These are phyloP conservation scores for Morpho deidamia DNA, from an alignment of 2,888 invertebrate genomes.

Conservation along the genomic window DNA sequence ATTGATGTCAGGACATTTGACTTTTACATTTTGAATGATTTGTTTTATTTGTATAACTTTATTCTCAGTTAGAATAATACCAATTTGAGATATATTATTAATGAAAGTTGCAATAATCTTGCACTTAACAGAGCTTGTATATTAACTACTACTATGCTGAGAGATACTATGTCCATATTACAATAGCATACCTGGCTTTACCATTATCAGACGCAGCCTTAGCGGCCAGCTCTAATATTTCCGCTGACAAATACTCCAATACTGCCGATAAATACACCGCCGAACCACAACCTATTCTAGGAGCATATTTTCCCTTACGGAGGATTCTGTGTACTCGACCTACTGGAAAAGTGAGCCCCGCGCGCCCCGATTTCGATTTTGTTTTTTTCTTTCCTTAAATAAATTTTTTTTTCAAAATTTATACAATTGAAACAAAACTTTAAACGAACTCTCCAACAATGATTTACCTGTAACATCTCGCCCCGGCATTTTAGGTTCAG, in stretches of 20 bases:
- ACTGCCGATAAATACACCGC: constrained; percentile 79
- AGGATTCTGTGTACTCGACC: constrained; percentile 79
- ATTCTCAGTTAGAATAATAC: too few relatives aligned
- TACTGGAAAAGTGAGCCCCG: constrained; percentile 80
- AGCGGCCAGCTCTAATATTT: constrained; percentile 82
- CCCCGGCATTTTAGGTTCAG: background rate
- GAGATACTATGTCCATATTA: background rate
- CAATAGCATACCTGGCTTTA: constrained; percentile 69
- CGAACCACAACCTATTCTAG: constrained; percentile 75
- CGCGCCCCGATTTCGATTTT: constrained; percentile 72
- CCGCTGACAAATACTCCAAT: constrained; percentile 83
- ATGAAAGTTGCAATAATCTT: too few relatives aligned
- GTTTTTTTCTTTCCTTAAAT: constrained; percentile 34
- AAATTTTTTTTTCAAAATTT: background rate
- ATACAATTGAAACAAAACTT: background rate
- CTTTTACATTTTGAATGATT: too few relatives aligned
- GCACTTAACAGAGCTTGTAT: too few relatives aligned
- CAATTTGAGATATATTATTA: too few relatives aligned
- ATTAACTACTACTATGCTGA: background rate
- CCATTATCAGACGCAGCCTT: constrained; percentile 84
- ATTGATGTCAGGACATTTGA: too few relatives aligned
- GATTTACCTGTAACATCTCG: background rate
- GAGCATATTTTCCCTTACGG: constrained; percentile 80
- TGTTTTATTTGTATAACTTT: too few relatives aligned
- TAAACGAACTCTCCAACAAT: background rate